phyloP scores from a whole-genome alignment of 1,140 invertebrate species.

The Drosophila erecta region DNA sequence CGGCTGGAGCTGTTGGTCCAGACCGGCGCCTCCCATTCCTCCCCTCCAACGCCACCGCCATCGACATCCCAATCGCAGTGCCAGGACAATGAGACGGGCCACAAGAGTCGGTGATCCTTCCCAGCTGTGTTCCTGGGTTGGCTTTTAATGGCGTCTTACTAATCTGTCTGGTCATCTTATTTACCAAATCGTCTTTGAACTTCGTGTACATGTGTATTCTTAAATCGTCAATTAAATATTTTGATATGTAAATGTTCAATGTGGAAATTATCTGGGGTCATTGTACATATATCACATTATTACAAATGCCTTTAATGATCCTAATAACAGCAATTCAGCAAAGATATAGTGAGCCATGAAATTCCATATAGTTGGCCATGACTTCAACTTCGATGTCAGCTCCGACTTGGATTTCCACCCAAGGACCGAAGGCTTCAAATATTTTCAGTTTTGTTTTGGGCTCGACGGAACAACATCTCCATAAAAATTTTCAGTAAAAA shows the following conservation, averaged over 20 bases:
- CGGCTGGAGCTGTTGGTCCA: background rate
- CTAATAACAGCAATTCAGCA: too few relatives aligned
- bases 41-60: too few relatives aligned
- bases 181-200: background rate
- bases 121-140: background rate
- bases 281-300: background rate
- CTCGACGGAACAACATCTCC: background rate
- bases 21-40: background rate
- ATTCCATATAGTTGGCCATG: background rate
- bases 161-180: background rate
- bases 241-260: background rate
- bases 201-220: background rate
- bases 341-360: background rate
- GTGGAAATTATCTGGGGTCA: too few relatives aligned
- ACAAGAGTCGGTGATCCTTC: background rate
- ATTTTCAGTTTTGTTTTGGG: background rate
- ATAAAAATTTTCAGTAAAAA: background rate
- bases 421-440: too few relatives aligned
- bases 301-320: background rate
- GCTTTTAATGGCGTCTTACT: background rate
- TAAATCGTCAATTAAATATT: conserved; percentile 1
- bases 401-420: background rate
- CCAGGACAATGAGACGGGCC: background rate
- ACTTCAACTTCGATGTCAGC: background rate
- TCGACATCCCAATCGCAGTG: background rate